Base-by-base conservation (phyloP, 2,888 invertebrate genomes). In the Arrhopalites spinosus region DNA sequence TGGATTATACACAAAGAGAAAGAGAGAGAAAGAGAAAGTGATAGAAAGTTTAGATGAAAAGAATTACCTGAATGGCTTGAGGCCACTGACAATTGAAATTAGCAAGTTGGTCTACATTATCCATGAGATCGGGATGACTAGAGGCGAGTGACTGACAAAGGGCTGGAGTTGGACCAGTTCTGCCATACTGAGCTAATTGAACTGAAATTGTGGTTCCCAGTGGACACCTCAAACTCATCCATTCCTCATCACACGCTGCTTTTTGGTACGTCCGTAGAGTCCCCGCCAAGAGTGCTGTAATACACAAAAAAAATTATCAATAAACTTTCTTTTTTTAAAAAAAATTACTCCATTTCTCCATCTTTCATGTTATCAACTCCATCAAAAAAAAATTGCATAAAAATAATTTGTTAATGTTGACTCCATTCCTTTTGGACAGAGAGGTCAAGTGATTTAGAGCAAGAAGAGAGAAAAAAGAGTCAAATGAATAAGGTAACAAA, bases 181-280 rank as follows among this genome's bases (percentile, higher is more conserved):
- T 90, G 17, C 95, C 95, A 84, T 95, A 96, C 85, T 93, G 93
- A n/a, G 95, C 95, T 83, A 94, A 88, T 85, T 94, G 93, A 83
- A 96, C 93, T 83, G 92, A 92, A 85, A 98, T 95, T 83, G 94
- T 93, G 50, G 97, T 97, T 72, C 94, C 94, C 66, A 91, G 88
- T 36, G 97, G 96, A 86, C 98, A 98, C 84, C 45, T 20, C 8
- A 72, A 27, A 25, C 36, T 61, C 71, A 72, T 72, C 71, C 61
- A 72, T 5, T 72, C 71, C 59, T 94, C 93, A 87, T 96, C 95
- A 87, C 98, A 98, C 71, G 94, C 94, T 68, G 94, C 94, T 81
- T 92, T 91, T 85, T 96, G 94, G 86, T 95, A 95, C 64, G 95
- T 95, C 84, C 94, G 89, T 83, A 98, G 89, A 43, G 95, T 95